Percentiles rank a stretch among this genome's conserved stretches.
Evolutionary conservation across 1,140 invertebrate genomes (phyloP).

Genomic region (Chelonus insularis): DNA sequence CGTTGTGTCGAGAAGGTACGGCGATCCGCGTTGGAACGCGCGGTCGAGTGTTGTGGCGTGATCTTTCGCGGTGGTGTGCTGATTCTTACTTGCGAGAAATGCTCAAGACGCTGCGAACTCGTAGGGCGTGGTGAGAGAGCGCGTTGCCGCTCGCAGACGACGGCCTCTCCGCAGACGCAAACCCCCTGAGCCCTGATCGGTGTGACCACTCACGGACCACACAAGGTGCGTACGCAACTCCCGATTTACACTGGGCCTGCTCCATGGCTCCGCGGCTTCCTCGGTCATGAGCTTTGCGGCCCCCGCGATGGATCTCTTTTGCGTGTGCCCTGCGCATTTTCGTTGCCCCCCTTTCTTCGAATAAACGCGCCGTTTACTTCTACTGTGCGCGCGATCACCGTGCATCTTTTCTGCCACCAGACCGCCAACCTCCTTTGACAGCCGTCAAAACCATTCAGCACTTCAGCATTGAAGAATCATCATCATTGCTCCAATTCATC

Average conservation of each 20-base stretch:
- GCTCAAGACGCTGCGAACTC: neutral
- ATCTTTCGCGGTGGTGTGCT: neutral
- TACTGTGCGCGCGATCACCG: conserved; percentile 16
- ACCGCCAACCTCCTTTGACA: neutral
- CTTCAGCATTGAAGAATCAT: neutral
- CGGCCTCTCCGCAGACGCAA: conserved; percentile 41
- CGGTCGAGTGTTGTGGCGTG: neutral
- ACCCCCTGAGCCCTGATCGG: conserved; percentile 28
- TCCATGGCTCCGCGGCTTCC: conserved; percentile 54
- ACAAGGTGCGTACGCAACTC: conserved; percentile 88
- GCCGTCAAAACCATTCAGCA: neutral
- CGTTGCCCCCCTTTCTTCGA: conserved; percentile 43
- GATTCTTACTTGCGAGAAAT: too few species aligned
- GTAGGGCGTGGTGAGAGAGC: conserved; percentile 42
- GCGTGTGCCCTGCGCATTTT: conserved; percentile 50
- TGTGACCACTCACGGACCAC: conserved; percentile 63
- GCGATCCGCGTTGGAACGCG: neutral
- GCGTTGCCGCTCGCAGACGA: conserved; percentile 24
- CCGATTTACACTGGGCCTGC: conserved; percentile 81
- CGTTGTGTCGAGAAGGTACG: conserved; percentile 30
- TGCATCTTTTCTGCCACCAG: neutral
- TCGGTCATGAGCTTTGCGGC: conserved; percentile 47
- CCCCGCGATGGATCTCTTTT: conserved; percentile 43
- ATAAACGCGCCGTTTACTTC: conserved; percentile 41
- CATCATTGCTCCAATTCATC: too few species aligned